Percentiles rank a stretch among this genome's conserved stretches.
Evolutionary conservation across 2,888 invertebrate genomes (phyloP).

Genomic region (Polydesmus complanatus): DNA sequence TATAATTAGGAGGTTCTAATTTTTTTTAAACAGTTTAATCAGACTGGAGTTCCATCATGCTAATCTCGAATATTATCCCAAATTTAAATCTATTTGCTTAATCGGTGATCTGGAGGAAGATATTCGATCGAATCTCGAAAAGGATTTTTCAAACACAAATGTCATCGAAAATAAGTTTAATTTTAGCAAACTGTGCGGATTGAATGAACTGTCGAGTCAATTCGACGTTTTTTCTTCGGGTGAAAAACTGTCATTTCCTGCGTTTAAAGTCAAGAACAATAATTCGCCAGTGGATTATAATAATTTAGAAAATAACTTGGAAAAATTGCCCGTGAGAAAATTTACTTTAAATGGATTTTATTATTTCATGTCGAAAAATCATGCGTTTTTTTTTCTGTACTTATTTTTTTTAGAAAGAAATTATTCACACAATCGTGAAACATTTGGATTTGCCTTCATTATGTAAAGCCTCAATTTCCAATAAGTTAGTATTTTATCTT

Average conservation of each 20-base stretch:
- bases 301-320: background rate
- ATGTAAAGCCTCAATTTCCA: constrained; percentile 14
- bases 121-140: background rate
- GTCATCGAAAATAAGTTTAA: background rate
- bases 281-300: background rate
- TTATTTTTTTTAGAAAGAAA: background rate
- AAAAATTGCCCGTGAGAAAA: constrained; percentile 1
- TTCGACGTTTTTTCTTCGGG: background rate
- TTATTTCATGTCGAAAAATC: background rate
- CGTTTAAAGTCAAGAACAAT: too few species aligned
- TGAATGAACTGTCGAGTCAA: constrained; percentile 2
- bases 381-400: background rate
- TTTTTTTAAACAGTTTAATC: constrained; percentile 45
- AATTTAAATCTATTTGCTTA: constrained; percentile 69
- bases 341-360: background rate
- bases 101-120: constrained; percentile 42
- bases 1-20: background rate
- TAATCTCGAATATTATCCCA: constrained; percentile 67
- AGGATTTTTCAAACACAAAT: background rate
- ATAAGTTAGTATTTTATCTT: too few species aligned
- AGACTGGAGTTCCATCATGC: constrained; percentile 76
- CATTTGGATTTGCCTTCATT: constrained; percentile 15
- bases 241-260: constrained; percentile 1
- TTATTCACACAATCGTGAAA: background rate
- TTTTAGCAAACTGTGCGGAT: background rate